Percentiles rank a stretch among this genome's conserved stretches.
Evolutionary conservation across 1,140 invertebrate species (phyloP).

Genomic region (Ostrea edulis): DNA sequence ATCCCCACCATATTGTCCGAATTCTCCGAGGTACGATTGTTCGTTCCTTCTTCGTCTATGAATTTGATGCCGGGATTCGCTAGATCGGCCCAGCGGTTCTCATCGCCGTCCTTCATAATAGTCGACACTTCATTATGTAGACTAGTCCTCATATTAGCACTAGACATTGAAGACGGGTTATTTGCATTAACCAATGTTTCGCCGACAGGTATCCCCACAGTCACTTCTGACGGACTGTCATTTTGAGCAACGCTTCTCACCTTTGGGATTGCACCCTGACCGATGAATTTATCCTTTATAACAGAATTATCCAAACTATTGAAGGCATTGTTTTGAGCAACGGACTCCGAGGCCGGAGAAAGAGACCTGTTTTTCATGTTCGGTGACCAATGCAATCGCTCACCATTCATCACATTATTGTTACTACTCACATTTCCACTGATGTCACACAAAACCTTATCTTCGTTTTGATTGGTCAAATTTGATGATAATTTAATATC

Average conservation of each 20-base stretch:
- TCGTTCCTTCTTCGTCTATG: constrained; percentile 78
- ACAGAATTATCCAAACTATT: constrained; percentile 58
- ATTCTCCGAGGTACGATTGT: constrained; percentile 60
- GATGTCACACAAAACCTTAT: constrained; percentile 47
- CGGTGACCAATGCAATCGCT: constrained; percentile 39
- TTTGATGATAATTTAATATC: constrained; percentile 37
- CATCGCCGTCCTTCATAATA: constrained; percentile 51
- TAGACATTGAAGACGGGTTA: constrained; percentile 23
- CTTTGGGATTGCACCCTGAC: constrained; percentile 71
- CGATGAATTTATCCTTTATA: constrained; percentile 62
- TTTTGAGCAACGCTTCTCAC: constrained; percentile 52
- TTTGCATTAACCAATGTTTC: constrained; percentile 25
- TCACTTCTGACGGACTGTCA: constrained; percentile 32
- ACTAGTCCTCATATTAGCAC: constrained; percentile 47
- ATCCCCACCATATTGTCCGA: constrained; percentile 68
- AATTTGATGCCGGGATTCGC: constrained; percentile 77
- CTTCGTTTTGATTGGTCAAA: constrained; percentile 44
- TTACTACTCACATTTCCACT: constrained; percentile 42
- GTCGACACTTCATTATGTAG: constrained; percentile 52
- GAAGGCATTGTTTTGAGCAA: constrained; percentile 70
- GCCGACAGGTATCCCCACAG: not conserved
- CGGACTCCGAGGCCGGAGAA: constrained; percentile 69
- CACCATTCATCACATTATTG: constrained; percentile 21
- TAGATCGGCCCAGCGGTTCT: constrained; percentile 76
- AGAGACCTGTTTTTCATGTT: constrained; percentile 58